A percentile compares a stretch with the other conserved stretches of the same genome.
Evolutionary conservation across 2,113 vertebrate genomes (phyloP).

Genomic region (Saimiri boliviensis): DNA sequence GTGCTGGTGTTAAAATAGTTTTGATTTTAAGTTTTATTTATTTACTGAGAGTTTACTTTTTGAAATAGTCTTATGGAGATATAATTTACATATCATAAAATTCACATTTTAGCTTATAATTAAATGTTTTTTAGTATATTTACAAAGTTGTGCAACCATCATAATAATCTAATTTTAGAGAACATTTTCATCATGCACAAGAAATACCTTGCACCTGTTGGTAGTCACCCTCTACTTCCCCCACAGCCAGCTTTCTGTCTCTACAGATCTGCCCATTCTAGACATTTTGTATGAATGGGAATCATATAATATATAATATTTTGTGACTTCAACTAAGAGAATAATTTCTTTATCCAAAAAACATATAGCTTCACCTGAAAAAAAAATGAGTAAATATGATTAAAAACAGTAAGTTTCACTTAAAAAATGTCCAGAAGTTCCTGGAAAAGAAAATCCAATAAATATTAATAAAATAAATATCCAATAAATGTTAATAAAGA

Average conservation of each 20-base stretch:
- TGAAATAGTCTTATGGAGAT: background rate
- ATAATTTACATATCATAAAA: background rate
- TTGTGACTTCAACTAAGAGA: background rate
- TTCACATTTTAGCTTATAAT: background rate
- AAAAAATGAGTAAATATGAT: background rate
- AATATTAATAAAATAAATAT: background rate
- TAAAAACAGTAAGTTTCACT: background rate
- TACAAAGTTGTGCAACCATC: background rate
- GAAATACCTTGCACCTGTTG: background rate
- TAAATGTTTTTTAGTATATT: background rate
- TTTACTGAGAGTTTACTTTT: background rate
- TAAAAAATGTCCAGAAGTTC: background rate
- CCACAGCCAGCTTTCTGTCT: background rate
- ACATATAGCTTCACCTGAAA: background rate
- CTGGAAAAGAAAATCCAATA: background rate
- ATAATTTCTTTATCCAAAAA: background rate
- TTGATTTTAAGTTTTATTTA: background rate
- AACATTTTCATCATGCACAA: background rate
- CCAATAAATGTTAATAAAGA: background rate
- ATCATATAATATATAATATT: background rate
- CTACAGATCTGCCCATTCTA: background rate
- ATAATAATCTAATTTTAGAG: background rate
- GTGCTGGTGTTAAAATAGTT: background rate
- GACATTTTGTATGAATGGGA: background rate
- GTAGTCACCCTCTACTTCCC: background rate